A percentile compares a stretch with the other conserved stretches of the same genome.
Evolutionary conservation across 1,140 invertebrate genomes (phyloP).

Genomic region (Plectus sambesii): DNA sequence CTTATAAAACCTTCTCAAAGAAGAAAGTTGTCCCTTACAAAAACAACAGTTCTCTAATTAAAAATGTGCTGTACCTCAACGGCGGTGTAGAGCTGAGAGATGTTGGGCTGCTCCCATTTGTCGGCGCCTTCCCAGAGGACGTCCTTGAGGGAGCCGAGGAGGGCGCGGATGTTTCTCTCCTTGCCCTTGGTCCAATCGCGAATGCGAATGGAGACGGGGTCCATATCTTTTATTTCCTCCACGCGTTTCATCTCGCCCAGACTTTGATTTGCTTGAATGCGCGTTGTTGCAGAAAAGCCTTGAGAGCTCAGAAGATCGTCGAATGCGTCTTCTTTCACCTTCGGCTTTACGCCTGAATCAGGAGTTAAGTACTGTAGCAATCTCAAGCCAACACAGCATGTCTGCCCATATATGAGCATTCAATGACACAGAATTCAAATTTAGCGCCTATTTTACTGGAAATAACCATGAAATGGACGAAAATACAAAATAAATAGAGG

Average conservation of each 20-base stretch:
- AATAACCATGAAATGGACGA: too few species aligned
- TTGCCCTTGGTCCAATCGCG: slow-evolving; percentile 82
- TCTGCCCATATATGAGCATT: too few species aligned
- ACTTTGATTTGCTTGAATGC: slow-evolving; percentile 22
- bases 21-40: too few species aligned
- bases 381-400: too few species aligned
- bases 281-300: slow-evolving; percentile 27
- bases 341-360: slow-evolving; percentile 21
- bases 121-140: slow-evolving; percentile 79
- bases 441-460: too few species aligned
- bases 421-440: too few species aligned
- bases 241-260: slow-evolving; percentile 30
- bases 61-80: slow-evolving; percentile 70
- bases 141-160: slow-evolving; percentile 81
- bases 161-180: slow-evolving; percentile 82
- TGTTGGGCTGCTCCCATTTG: slow-evolving; percentile 79
- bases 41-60: too few species aligned
- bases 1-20: too few species aligned
- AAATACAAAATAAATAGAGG: too few species aligned
- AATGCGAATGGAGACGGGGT: slow-evolving; percentile 49
- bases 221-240: slow-evolving; percentile 29
- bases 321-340: slow-evolving; percentile 24
- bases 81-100: slow-evolving; percentile 77
- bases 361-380: too few species aligned
- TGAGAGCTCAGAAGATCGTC: slow-evolving; percentile 35